Conservation (phyloP, 1,140 invertebrate species). For the Drosophila novamexicana region DNA sequence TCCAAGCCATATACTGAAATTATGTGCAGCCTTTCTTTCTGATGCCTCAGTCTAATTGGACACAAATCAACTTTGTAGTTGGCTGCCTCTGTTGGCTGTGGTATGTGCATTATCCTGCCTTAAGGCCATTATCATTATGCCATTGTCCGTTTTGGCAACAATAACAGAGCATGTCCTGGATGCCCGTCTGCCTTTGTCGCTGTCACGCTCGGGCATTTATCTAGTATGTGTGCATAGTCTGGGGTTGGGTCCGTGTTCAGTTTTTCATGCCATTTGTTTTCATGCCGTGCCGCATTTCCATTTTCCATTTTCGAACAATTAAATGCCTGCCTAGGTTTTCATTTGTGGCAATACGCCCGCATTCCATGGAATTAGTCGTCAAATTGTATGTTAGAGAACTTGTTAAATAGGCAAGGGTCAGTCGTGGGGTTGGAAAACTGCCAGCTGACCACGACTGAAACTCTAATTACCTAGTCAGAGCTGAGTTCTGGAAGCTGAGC, state of each 20-base stretch:
- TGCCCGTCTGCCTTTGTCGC: constrained; percentile 43
- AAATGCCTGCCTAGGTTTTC: constrained; percentile 25
- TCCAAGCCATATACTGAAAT: no score
- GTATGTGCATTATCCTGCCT: constrained; percentile 49
- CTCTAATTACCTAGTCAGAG: constrained; percentile 43
- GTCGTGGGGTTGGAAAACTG: constrained; percentile 4
- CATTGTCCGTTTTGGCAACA: constrained; percentile 47
- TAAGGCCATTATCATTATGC: constrained; percentile 44
- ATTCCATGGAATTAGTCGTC: constrained; percentile 70
- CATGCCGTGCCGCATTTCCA: constrained; percentile 32
- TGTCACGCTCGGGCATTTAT: constrained; percentile 54
- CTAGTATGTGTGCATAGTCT: not conserved
- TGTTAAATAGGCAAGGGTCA: constrained; percentile 30
- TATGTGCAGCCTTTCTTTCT: no score
- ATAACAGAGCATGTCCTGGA: constrained; percentile 46
- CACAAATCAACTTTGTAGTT: not conserved
- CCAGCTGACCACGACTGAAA: constrained; percentile 28
- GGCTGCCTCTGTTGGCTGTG: constrained; percentile 3
- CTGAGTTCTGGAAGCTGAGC: not conserved
- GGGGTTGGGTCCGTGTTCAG: not conserved
- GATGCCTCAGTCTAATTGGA: constrained; percentile 9
- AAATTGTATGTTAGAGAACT: constrained; percentile 14
- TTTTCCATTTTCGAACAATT: constrained; percentile 26
- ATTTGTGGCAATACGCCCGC: constrained; percentile 35
- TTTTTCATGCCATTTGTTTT: constrained; percentile 47